These are phyloP conservation scores for Perccottus glenii DNA, from an alignment of 2,113 vertebrate genomes.

Conservation along the genomic window DNA sequence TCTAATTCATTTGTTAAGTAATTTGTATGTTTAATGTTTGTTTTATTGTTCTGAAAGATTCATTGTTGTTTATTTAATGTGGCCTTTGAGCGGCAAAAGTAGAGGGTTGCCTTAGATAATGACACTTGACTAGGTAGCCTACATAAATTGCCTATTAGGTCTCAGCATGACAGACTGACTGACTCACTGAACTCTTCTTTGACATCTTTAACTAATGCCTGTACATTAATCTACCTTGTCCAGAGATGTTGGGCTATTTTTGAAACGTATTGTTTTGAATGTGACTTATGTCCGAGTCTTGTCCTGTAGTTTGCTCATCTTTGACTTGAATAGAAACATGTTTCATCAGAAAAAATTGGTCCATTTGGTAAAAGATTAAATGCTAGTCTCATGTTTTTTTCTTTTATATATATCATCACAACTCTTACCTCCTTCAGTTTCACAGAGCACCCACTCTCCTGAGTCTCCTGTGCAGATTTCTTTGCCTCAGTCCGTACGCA, in stretches of 20 bases:
- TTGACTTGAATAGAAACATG: not conserved
- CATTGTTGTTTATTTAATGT: not conserved
- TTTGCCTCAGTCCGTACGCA: constrained; percentile 77
- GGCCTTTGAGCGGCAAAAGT: not conserved
- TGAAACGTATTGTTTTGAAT: too few species aligned
- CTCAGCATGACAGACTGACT: not conserved
- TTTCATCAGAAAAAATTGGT: too few species aligned
- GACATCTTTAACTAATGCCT: not conserved
- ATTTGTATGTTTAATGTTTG: too few species aligned
- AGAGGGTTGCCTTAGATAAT: not conserved
- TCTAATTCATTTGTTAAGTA: too few species aligned
- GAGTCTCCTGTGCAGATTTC: constrained; percentile 71
- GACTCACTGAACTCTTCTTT: not conserved
- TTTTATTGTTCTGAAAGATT: too few species aligned
- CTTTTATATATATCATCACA: constrained; percentile 58
- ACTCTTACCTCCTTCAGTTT: constrained; percentile 72
- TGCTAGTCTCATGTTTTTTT: not conserved
- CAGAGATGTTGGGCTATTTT: too few species aligned
- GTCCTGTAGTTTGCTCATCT: not conserved
- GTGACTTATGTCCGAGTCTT: too few species aligned
- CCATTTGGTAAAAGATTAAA: too few species aligned
- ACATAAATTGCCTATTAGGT: not conserved
- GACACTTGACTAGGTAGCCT: not conserved
- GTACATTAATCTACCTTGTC: too few species aligned
- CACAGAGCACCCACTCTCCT: constrained; percentile 61